Evolutionary conservation across 2,113 vertebrate genomes (phyloP), one percentile per base, ranked within the genome.

Genomic region (Mustela nigripes): DNA sequence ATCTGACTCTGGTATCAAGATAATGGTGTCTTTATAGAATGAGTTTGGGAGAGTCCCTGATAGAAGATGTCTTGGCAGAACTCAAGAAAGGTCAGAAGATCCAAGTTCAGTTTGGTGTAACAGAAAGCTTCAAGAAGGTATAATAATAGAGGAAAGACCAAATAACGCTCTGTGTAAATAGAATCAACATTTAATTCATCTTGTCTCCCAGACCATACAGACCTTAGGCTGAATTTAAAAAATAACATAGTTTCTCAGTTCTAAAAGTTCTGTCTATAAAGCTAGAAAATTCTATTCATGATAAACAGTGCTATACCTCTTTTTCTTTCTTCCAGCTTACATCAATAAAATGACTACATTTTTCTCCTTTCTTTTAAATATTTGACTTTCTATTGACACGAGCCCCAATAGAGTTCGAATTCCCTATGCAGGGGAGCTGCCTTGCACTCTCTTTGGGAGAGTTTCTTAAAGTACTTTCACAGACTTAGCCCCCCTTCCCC

Each of bases 321-420:
- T 83, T 83, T 90, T 33, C 74, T 90, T 97, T 78, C 33, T 71
- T 89, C 39, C 79, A 8, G 76, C 78, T 93, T 81, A 73, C 4
- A 33, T 50, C 69, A 76, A 45, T 48, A 85, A 63, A 58, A 60
- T 87, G 50, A 76, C 22, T 89, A 31, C 42, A 48, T 60, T 48
- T 92, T 89, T 76, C 22, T 91, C 39, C 7, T 93, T 93, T 86
- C 48, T 92, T 81, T 18, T 31, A 83, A 80, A 94, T 94, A 73
- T 56, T 53, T 58, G 63, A 7, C n/a, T 87, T 60, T 82, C 36
- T 56, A 4, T 74, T 83, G 45, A 84, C 21, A 33, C 60, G 19
- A 14, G 1, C 18, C 5, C 28, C 56, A 2, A 33, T 0, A 60
- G 12, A 79, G 14, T 88, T 33, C 50, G 56, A 26, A 15, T 36